phyloP scores from a whole-genome alignment of 2,888 invertebrate genomes.

The Phasia obesa region DNA sequence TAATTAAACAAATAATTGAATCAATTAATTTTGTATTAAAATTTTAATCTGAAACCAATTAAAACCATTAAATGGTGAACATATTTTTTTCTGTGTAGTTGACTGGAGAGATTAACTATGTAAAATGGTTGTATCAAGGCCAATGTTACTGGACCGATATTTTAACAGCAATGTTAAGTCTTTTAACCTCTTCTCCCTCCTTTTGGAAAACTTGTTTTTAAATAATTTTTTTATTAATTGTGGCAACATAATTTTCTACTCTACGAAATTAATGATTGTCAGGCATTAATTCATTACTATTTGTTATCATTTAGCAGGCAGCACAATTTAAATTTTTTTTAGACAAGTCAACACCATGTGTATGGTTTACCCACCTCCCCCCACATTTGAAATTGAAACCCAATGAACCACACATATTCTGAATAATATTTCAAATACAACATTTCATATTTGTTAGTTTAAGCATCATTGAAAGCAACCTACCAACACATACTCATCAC shows the following conservation, averaged over 20 bases:
- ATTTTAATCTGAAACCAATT: too few relatives aligned
- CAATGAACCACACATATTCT: not conserved
- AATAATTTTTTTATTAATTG: too few relatives aligned
- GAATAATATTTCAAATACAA: conserved; percentile 17
- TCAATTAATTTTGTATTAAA: too few relatives aligned
- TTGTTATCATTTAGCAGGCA: conserved; percentile 15
- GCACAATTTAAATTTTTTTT: not conserved
- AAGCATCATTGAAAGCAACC: conserved; percentile 43
- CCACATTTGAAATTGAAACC: conserved; percentile 33
- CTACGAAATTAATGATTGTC: conserved; percentile 18
- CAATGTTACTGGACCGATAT: too few relatives aligned
- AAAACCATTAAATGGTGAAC: too few relatives aligned
- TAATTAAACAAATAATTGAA: too few relatives aligned
- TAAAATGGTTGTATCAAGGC: too few relatives aligned
- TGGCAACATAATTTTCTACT: not conserved
- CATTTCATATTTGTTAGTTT: conserved; percentile 57
- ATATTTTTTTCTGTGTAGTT: too few relatives aligned
- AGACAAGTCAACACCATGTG: conserved; percentile 62
- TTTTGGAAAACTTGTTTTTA: too few relatives aligned
- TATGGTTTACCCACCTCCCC: conserved; percentile 8
- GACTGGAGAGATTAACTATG: too few relatives aligned
- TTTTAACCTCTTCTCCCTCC: too few relatives aligned
- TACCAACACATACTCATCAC: conserved; percentile 35
- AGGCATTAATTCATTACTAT: conserved; percentile 48
- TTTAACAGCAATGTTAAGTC: too few relatives aligned